Evolutionary conservation across 1,140 invertebrate species (phyloP).

Genomic region (Cotesia chilonis): DNA sequence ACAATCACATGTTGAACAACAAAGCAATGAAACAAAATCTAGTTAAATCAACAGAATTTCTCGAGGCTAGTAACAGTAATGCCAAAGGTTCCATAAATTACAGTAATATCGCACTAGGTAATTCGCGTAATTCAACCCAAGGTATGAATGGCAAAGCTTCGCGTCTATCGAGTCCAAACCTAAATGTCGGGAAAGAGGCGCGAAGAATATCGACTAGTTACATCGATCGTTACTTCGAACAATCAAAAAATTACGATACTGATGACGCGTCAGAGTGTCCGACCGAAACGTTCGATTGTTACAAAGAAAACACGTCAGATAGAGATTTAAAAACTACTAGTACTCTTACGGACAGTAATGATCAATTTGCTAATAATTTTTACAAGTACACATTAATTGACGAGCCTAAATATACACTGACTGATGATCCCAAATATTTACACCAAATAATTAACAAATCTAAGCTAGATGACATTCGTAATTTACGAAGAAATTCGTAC

Average conservation of each 20-base stretch:
- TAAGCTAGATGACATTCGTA: no score
- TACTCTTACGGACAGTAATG: neutral
- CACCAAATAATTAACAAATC: no score
- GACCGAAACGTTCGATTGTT: constrained; percentile 38
- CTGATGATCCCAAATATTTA: no score
- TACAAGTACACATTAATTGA: neutral
- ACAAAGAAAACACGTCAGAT: constrained; percentile 46
- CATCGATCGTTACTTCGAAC: constrained; percentile 62
- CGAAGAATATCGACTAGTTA: constrained; percentile 62
- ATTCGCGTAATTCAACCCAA: constrained; percentile 38
- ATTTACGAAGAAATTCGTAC: no score
- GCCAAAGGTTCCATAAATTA: constrained; percentile 36
- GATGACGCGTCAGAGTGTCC: constrained; percentile 41
- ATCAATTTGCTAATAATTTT: constrained; percentile 7
- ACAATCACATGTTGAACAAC: constrained; percentile 54
- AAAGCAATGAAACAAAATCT: constrained; percentile 52
- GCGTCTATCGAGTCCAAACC: constrained; percentile 45
- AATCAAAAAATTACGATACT: constrained; percentile 58
- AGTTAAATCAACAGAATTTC: constrained; percentile 58
- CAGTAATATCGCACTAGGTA: constrained; percentile 43
- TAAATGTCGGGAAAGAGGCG: constrained; percentile 45
- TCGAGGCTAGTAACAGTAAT: constrained; percentile 53
- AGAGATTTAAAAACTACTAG: constrained; percentile 39
- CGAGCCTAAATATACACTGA: no score
- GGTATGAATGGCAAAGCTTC: constrained; percentile 51